These are phyloP conservation scores for Sebastes hubbsi DNA, from an alignment of 2,797 vertebrate species.

Conservation along the genomic window DNA sequence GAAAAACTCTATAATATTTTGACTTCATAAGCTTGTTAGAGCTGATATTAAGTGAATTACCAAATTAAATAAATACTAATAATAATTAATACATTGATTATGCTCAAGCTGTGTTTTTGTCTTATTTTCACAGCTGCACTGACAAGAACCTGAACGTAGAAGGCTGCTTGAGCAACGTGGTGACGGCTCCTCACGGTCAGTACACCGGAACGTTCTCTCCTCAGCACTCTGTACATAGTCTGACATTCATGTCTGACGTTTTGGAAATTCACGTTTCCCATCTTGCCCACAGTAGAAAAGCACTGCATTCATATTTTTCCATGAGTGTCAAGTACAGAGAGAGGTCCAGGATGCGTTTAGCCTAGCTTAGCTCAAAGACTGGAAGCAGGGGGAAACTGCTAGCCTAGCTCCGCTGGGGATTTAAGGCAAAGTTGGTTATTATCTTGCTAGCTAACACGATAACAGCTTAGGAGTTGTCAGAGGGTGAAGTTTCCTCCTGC, in stretches of 20 bases:
- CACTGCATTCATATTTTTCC: not conserved
- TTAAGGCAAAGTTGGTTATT: not conserved
- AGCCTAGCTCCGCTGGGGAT: not conserved
- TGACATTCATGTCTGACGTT: not conserved
- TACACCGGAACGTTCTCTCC: not conserved
- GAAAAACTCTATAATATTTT: not conserved
- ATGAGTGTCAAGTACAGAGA: not conserved
- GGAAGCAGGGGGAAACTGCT: not conserved
- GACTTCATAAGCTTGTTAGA: not conserved
- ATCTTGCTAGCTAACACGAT: not conserved
- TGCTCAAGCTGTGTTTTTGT: slow-evolving; percentile 14
- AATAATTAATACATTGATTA: no score
- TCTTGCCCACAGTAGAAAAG: not conserved
- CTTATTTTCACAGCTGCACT: slow-evolving; percentile 87
- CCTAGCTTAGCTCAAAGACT: not conserved
- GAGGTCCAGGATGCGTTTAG: not conserved
- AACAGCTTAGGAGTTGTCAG: not conserved
- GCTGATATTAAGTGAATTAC: not conserved
- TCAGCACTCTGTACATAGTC: not conserved
- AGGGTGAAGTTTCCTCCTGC: not conserved
- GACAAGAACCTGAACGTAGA: slow-evolving; percentile 83
- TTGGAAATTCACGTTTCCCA: not conserved
- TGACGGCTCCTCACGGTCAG: slow-evolving; percentile 90
- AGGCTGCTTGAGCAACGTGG: slow-evolving; percentile 84
- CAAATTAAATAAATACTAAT: no score